phyloP scores from a whole-genome alignment of 1,140 invertebrate genomes.

The Ladona fulva region DNA sequence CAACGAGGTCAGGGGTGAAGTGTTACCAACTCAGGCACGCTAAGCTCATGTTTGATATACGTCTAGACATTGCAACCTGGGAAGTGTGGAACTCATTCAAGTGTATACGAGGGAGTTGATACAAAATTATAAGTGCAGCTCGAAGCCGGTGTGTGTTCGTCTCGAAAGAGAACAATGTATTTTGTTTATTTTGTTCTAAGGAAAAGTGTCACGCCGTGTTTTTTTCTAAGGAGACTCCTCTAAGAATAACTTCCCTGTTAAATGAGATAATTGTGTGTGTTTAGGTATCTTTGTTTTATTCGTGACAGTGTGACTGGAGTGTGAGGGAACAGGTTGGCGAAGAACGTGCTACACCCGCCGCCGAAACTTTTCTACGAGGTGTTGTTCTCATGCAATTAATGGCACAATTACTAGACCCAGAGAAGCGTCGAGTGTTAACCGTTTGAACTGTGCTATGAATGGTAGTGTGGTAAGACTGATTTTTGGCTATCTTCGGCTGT shows the following conservation, averaged over 20 bases:
- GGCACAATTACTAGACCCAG: neutral
- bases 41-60: neutral
- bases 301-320: neutral
- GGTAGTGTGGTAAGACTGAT: slow-evolving; percentile 8
- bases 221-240: neutral
- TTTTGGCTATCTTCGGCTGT: neutral
- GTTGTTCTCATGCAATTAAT: too few species aligned
- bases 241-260: neutral
- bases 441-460: neutral
- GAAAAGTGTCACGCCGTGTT: neutral
- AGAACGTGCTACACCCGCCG: too few species aligned
- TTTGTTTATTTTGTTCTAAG: neutral
- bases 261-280: neutral
- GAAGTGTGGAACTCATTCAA: neutral
- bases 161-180: neutral
- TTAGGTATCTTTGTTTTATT: neutral
- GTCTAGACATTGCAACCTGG: neutral
- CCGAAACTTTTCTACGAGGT: too few species aligned
- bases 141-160: neutral
- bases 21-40: neutral
- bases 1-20: neutral
- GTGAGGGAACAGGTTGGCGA: too few species aligned
- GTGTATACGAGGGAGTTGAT: neutral
- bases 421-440: neutral
- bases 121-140: neutral